These are phyloP conservation scores for Pitta sordida DNA, from an alignment of 2,113 vertebrate genomes.

Conservation along the genomic window DNA sequence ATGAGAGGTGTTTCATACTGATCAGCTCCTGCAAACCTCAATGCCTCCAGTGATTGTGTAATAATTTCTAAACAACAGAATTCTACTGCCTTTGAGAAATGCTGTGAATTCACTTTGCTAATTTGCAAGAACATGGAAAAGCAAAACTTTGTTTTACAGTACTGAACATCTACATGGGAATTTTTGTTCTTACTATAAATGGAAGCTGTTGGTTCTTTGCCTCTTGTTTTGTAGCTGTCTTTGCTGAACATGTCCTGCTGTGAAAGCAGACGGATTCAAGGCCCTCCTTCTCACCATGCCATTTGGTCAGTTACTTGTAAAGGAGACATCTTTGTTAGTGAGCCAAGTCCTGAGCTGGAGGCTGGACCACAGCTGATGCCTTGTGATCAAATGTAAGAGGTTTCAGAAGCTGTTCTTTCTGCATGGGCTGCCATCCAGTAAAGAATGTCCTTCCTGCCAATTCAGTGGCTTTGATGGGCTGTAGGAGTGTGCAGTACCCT, in stretches of 20 bases:
- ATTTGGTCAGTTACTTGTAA: constrained; percentile 96
- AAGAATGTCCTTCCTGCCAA: background rate
- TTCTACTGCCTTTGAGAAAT: background rate
- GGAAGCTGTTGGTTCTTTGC: background rate
- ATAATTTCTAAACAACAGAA: background rate
- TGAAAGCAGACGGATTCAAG: constrained; percentile 85
- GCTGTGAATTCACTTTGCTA: background rate
- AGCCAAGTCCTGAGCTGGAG: constrained; percentile 85
- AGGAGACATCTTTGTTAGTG: constrained; percentile 95
- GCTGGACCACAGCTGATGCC: constrained; percentile 75
- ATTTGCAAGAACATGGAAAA: background rate
- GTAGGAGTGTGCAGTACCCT: background rate
- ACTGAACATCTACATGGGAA: background rate
- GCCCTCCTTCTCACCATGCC: constrained; percentile 88
- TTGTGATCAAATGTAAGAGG: constrained; percentile 92
- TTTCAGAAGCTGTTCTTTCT: background rate
- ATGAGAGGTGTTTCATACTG: background rate
- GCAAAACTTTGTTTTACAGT: background rate
- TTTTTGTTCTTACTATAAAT: background rate
- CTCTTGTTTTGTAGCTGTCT: constrained; percentile 76
- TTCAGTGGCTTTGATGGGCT: background rate
- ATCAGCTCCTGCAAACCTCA: background rate
- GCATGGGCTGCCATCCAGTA: background rate
- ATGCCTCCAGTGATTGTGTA: background rate
- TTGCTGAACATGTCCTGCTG: constrained; percentile 89